Conservation (phyloP, 2,797 vertebrate species). For the Potorous gilbertii region DNA sequence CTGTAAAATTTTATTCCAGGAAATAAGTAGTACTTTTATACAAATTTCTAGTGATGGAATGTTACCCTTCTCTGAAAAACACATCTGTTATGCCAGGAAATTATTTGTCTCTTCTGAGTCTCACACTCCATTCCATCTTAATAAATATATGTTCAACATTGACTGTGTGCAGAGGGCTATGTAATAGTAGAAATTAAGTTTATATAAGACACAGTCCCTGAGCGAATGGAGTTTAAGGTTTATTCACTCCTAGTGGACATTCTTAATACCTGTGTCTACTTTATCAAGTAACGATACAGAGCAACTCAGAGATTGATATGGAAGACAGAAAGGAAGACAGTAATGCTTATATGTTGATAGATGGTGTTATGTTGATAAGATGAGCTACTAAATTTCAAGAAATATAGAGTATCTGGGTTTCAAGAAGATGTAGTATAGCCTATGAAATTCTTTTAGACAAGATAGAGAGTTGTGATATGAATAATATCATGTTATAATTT, state of each 20-base stretch:
- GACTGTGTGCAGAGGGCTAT: background rate
- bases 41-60: background rate
- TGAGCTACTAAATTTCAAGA: background rate
- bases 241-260: background rate
- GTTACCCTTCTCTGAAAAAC: background rate
- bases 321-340: background rate
- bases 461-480: background rate
- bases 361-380: background rate
- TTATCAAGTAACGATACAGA: background rate
- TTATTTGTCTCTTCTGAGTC: background rate
- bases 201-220: background rate
- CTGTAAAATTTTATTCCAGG: background rate
- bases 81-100: background rate
- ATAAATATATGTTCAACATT: background rate
- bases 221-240: background rate
- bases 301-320: background rate
- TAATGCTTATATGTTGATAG: background rate
- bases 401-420: background rate
- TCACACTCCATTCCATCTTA: background rate
- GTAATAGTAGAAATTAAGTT: background rate
- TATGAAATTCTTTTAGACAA: background rate
- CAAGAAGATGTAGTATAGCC: background rate
- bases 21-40: background rate
- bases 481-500: background rate
- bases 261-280: background rate